Base-by-base conservation (phyloP, 2,888 invertebrate genomes). In the Acrobasis suavella region DNA sequence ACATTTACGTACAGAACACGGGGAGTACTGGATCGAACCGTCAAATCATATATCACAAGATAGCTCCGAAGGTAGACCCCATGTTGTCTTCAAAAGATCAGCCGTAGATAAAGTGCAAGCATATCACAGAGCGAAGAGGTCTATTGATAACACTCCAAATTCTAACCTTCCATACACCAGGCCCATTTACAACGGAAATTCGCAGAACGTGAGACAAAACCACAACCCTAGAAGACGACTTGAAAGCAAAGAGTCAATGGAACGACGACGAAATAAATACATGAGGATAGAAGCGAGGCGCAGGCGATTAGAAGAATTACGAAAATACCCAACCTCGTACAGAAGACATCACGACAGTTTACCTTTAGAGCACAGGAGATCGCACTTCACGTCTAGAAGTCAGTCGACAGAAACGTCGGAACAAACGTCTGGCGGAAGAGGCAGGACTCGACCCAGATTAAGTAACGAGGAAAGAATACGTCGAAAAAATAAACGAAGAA, bases 1-100 rank as follows among this genome's bases (percentile, higher is more conserved):
- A 22, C 92, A 95, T 75, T 93, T 96, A 67, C 92, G 94, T 76
- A 95, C 95, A 16, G 93, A 94, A 71, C 88, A 93, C 67, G 95
- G 94, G 66, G 95, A 95, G 81, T 96, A 94, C 84, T 96, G 94
- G 89, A 94, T 96, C 68, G 96, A 96, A 83, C 96, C 96, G 49
- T 93, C 94, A 42, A 93, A 94, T 74, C 92, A 94, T 82, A 85
- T 91, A 67, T 71, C 83, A 60, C 75, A 76, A 66, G 85, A 83
- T 72, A 80, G 68, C 64, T 83, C 76, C 52, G 77, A 82, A 67
- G 84, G 83, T 61, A 94, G 95, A 82, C 94, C 94, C 64, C 96
- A 96, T 78, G 92, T 96, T 55, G 92, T 96, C 64, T 96, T 94
- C 75, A 95, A 94, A 82, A 91, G 95, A 79, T 94, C 95, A 54